Evolutionary conservation across 2,888 invertebrate species (phyloP).

Genomic region (Drymonia ruficornis): DNA sequence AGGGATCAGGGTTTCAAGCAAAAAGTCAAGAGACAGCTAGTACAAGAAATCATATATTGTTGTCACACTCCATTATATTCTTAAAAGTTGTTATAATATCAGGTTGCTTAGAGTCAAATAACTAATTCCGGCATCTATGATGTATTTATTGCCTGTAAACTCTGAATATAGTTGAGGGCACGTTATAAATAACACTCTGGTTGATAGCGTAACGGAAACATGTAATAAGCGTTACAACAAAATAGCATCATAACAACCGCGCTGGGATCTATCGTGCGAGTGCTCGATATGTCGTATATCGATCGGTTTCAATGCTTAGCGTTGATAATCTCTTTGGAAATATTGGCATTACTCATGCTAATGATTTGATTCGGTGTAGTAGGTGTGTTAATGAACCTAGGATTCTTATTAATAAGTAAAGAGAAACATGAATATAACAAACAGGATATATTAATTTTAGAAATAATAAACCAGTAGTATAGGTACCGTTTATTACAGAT

Average conservation of each 20-base stretch:
- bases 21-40: too few species aligned
- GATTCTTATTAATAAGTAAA: too few species aligned
- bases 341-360: too few species aligned
- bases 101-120: background rate
- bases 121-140: background rate
- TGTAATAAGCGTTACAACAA: constrained; percentile 28
- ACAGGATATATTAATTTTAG: too few species aligned
- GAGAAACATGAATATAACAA: too few species aligned
- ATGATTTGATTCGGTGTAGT: too few species aligned
- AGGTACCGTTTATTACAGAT: background rate
- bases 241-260: constrained; percentile 20
- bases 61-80: too few species aligned
- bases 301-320: background rate
- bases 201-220: constrained; percentile 34
- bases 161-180: constrained; percentile 6
- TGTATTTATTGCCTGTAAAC: background rate
- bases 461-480: background rate
- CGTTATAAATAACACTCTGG: constrained; percentile 26
- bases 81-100: too few species aligned
- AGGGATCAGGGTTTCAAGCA: too few species aligned
- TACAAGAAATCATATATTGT: too few species aligned
- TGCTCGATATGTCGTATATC: constrained; percentile 15
- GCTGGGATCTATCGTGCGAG: constrained; percentile 13
- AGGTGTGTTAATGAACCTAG: too few species aligned
- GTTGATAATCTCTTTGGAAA: too few species aligned